phyloP scores from a whole-genome alignment of 2,113 vertebrate genomes.

The Callithrix jacchus region DNA sequence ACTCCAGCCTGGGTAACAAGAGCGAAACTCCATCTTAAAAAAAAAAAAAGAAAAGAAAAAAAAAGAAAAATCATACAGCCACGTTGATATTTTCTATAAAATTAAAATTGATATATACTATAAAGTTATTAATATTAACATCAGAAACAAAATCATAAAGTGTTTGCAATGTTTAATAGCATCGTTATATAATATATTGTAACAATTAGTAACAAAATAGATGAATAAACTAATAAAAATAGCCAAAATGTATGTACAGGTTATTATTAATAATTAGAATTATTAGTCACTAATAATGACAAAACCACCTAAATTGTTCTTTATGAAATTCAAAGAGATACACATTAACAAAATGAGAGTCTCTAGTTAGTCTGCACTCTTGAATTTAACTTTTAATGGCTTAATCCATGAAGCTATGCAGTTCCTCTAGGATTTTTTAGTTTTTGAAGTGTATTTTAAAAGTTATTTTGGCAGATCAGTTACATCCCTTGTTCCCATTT shows the following conservation, averaged over 20 bases:
- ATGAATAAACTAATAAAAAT: neutral
- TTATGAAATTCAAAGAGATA: neutral
- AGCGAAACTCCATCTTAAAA: too few species aligned
- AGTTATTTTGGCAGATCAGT: neutral
- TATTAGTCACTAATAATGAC: neutral
- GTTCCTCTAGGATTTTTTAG: neutral
- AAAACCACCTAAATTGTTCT: neutral
- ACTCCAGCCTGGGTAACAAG: too few species aligned
- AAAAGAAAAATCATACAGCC: neutral
- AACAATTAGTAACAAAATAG: slow-evolving; percentile 10
- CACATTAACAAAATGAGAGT: neutral
- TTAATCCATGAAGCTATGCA: neutral
- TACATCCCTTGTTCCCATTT: neutral
- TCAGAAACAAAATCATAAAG: neutral
- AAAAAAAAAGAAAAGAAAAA: too few species aligned
- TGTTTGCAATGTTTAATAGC: neutral
- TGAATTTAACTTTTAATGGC: neutral
- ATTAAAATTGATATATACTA: neutral
- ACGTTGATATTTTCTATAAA: neutral
- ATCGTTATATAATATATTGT: neutral
- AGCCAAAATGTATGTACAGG: neutral
- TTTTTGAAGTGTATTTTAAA: neutral
- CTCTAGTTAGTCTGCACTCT: neutral
- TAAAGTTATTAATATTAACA: neutral
- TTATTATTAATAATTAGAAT: neutral